Conservation (phyloP, 2,888 invertebrate species). For the Melanostoma mellinum region DNA sequence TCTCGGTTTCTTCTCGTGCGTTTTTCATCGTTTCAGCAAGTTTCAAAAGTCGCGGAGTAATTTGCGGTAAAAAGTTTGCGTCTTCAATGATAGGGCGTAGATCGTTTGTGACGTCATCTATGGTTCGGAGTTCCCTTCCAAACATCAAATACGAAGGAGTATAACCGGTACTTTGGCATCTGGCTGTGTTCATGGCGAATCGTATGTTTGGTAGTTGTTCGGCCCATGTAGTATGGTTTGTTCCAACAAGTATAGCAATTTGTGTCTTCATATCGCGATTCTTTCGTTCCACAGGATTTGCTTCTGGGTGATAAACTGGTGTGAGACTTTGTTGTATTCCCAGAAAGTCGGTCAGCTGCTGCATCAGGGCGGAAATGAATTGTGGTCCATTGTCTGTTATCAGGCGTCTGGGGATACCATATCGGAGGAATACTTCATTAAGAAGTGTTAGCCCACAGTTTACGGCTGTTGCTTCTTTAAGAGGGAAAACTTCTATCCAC, state of each 20-base stretch:
- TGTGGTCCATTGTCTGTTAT: conserved; percentile 79
- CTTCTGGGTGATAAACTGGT: conserved; percentile 69
- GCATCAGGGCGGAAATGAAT: conserved; percentile 78
- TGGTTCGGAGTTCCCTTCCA: conserved; percentile 9
- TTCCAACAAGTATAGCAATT: conserved; percentile 7
- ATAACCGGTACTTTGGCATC: conserved; percentile 33
- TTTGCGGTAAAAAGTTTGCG: conserved; percentile 26
- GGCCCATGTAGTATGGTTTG: conserved; percentile 10
- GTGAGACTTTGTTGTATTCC: conserved; percentile 65
- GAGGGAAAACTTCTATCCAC: conserved; percentile 76
- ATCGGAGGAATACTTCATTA: conserved; percentile 78
- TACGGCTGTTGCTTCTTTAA: conserved; percentile 76
- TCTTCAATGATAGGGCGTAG: not conserved
- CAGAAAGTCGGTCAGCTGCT: conserved; percentile 73
- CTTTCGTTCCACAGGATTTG: conserved; percentile 68
- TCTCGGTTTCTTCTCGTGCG: conserved; percentile 35
- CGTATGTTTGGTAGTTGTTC: conserved; percentile 10
- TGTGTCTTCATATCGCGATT: conserved; percentile 57
- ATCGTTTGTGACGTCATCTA: conserved; percentile 12
- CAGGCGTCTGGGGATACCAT: conserved; percentile 76
- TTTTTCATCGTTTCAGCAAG: conserved; percentile 35
- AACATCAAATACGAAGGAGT: conserved; percentile 6
- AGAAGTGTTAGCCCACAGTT: conserved; percentile 75
- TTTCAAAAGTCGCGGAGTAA: conserved; percentile 18
- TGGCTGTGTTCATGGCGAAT: conserved; percentile 27